These are phyloP conservation scores for Protaetia brevitarsis DNA, from an alignment of 1,140 invertebrate genomes.

Conservation along the genomic window DNA sequence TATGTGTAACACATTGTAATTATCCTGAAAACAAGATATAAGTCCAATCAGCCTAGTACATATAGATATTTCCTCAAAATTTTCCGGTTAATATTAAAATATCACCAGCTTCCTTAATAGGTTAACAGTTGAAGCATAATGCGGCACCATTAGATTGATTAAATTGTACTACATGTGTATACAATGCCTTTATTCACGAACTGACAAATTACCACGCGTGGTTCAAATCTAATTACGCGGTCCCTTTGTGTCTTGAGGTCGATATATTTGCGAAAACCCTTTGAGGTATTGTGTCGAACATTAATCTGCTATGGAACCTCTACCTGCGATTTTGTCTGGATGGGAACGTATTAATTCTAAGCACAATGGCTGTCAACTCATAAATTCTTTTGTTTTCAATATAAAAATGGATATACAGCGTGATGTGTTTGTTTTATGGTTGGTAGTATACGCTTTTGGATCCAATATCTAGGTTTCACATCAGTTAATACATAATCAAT, in stretches of 20 bases:
- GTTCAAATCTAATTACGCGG: background rate
- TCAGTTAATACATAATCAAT: too few species aligned
- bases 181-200: background rate
- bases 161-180: conserved; percentile 13
- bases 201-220: background rate
- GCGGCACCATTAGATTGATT: conserved; percentile 1
- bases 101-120: background rate
- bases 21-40: conserved; percentile 68
- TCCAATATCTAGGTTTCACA: too few species aligned
- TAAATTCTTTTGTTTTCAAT: too few species aligned
- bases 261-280: conserved; percentile 5
- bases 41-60: background rate
- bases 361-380: too few species aligned
- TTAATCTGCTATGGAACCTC: background rate
- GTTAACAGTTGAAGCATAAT: background rate
- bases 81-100: background rate
- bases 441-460: too few species aligned
- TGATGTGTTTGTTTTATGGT: too few species aligned
- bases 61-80: background rate
- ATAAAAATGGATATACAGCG: too few species aligned
- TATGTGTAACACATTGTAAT: conserved; percentile 89
- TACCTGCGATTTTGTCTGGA: too few species aligned
- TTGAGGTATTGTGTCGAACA: background rate
- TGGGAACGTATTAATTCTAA: too few species aligned
- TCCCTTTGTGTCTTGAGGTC: background rate